A percentile compares a stretch with the other conserved stretches of the same genome.
phyloP scores from a whole-genome alignment of 2,113 vertebrate genomes.

The Xiphorhynchus elegans region DNA sequence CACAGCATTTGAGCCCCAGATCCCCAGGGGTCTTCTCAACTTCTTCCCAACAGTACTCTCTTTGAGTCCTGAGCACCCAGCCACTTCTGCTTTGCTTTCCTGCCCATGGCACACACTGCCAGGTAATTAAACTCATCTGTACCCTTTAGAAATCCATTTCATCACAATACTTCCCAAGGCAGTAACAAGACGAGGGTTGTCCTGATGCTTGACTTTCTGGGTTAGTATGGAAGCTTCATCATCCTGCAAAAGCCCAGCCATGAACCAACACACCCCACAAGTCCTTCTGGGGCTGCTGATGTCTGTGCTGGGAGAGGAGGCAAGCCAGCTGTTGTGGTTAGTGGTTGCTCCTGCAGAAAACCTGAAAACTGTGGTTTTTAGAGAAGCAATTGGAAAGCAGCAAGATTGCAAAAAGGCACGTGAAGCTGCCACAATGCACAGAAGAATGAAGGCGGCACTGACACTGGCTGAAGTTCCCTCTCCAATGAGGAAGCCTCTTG shows the following conservation, averaged over 20 bases:
- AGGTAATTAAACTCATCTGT: neutral
- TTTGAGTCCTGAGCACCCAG: neutral
- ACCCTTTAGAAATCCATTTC: neutral
- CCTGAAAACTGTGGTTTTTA: neutral
- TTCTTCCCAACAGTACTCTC: neutral
- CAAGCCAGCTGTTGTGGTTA: neutral
- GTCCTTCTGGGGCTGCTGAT: neutral
- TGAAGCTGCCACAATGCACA: neutral
- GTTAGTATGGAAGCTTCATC: neutral
- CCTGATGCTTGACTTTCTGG: neutral
- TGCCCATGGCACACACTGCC: too few relatives aligned
- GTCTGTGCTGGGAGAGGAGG: neutral
- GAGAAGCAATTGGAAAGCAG: neutral
- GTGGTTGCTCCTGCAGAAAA: neutral
- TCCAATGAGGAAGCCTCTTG: conserved; percentile 58
- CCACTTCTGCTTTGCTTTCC: neutral
- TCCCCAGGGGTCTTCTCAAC: neutral
- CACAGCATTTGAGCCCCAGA: neutral
- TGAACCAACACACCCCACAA: neutral
- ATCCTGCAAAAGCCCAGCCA: neutral
- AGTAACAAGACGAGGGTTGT: neutral
- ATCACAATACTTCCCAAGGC: neutral
- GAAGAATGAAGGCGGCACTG: neutral
- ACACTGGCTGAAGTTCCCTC: neutral
- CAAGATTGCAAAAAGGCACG: neutral